A percentile compares a stretch with the other conserved stretches of the same genome.
Conservation (phyloP, 2,113 vertebrate species). For the Capreolus pygargus region DNA sequence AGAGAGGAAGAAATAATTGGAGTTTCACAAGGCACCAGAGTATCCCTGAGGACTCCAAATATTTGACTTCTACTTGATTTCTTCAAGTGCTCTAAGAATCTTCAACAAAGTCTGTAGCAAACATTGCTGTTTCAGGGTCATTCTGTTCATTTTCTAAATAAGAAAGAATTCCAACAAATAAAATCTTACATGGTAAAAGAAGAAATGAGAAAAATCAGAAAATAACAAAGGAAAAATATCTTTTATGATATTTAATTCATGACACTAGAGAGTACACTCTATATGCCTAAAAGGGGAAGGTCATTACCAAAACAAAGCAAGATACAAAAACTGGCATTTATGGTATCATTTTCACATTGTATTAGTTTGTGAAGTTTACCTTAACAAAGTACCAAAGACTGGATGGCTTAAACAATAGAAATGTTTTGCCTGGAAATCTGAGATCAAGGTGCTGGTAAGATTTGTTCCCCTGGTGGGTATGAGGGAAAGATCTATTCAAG, state of each 20-base stretch:
- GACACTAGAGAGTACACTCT: background rate
- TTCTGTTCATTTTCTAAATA: slow-evolving; percentile 44
- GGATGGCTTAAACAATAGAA: background rate
- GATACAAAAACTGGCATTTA: background rate
- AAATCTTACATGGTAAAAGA: background rate
- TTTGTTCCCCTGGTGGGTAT: background rate
- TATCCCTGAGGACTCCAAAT: slow-evolving; percentile 39
- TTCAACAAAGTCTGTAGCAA: background rate
- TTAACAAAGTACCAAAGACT: background rate
- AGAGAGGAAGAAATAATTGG: slow-evolving; percentile 61
- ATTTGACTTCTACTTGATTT: slow-evolving; percentile 32
- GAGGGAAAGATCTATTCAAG: background rate
- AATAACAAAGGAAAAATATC: background rate
- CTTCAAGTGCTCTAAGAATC: slow-evolving; percentile 46
- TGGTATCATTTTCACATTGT: background rate
- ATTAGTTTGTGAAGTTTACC: background rate
- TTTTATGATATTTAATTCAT: background rate
- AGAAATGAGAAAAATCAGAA: background rate
- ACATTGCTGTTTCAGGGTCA: background rate
- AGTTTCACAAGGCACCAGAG: slow-evolving; percentile 8
- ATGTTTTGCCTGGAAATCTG: background rate
- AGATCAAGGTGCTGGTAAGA: background rate
- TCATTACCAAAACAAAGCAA: background rate
- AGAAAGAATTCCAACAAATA: slow-evolving; percentile 5
- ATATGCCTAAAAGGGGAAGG: background rate